Percentiles rank a stretch among this genome's conserved stretches.
phyloP scores from a whole-genome alignment of 2,113 vertebrate genomes.

The Callorhinus ursinus region DNA sequence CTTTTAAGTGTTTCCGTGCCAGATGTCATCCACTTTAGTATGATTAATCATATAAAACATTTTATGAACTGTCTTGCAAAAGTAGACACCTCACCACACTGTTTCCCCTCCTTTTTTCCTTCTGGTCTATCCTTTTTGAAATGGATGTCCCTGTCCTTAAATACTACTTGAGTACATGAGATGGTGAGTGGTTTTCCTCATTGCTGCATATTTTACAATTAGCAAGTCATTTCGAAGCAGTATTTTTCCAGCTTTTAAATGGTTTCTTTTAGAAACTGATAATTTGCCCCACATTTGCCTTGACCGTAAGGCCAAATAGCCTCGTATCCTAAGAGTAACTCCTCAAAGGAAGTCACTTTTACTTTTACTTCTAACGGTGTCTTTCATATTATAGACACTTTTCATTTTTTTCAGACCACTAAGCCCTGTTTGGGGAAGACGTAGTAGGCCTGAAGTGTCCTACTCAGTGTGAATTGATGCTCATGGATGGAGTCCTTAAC shows the following conservation, averaged over 20 bases:
- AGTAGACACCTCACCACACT: not conserved
- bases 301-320: not conserved
- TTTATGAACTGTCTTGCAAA: not conserved
- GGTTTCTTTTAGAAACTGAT: slow-evolving; percentile 6
- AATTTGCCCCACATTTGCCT: not conserved
- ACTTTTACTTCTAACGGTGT: not conserved
- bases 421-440: not conserved
- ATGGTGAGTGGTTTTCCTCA: slow-evolving; percentile 30
- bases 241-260: slow-evolving; percentile 56
- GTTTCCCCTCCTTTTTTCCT: not conserved
- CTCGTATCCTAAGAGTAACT: not conserved
- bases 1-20: not conserved
- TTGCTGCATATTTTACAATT: slow-evolving; percentile 18
- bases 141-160: slow-evolving; percentile 18
- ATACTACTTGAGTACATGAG: not conserved
- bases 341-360: not conserved
- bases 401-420: not conserved
- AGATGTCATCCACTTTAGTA: not conserved
- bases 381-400: not conserved
- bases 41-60: slow-evolving; percentile 5
- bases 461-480: not conserved
- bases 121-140: not conserved
- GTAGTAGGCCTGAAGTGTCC: not conserved
- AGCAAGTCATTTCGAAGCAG: slow-evolving; percentile 33
- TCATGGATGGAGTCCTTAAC: not conserved